Base-by-base conservation (phyloP, 30 jellyfish, hydroid and myxozoan species). In the Sanderia malayensis region DNA sequence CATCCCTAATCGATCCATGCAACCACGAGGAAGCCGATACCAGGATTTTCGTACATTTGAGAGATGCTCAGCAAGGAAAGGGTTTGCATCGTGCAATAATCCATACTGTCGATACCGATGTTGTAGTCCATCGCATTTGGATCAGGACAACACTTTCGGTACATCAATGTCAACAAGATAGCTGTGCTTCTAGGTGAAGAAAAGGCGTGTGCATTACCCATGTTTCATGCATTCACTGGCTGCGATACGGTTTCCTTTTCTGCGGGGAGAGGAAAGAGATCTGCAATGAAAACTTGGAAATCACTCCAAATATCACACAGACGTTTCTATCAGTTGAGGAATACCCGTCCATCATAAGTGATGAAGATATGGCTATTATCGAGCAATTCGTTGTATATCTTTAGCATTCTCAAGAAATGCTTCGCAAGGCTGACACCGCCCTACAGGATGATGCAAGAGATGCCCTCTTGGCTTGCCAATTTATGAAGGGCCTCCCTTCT, bases 1-100 rank as follows among this genome's bases (percentile, higher is more conserved):
- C 80, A 44, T 31, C 80, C 67, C 31, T 41, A 67, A 31, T 68
- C 70, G 25, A 68, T 33, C 80, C 80, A 71, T 71, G 84, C 73
- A 71, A 71, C 73, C 84, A 71, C 73, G 76, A 71, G 73, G 84
- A 71, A 60, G 84, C 84, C 78, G 84, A 71, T 19, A 34, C 82
- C 75, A 44, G 71, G 28, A 70, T 70, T 44, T 70, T 70, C 45
- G 75, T 70, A 46, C 84, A 71, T 34, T 20, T 71, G 10, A 22
- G 19, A 17, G 73, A 71, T 71, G 84, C 84, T 45, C 47, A n/a
- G 31, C 21, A 44, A n/a, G 33, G 73, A 31, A 55, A 53, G 55
- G 76, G 79, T 19, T 28, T 71, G 66, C 47, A 34, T 53, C 24
- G 52, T 31, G 73, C 73, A 46, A 31, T 55, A 31, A 71, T 71